Evolutionary conservation across 2,888 invertebrate species (phyloP), one percentile per base, ranked within the genome.

Genomic region (Cheilosia variabilis): DNA sequence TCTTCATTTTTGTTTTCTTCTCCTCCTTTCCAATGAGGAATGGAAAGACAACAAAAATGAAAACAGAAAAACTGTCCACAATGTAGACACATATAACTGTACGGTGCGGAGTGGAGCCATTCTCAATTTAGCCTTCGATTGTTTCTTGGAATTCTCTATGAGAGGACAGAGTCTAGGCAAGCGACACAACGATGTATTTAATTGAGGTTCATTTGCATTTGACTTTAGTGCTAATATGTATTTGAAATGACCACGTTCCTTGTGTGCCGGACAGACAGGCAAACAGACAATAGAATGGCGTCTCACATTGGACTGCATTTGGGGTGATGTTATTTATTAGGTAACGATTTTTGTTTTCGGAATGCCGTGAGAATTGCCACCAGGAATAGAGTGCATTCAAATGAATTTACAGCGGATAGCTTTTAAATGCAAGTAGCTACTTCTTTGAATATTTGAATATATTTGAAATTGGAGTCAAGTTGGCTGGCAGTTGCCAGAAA

Each of bases 61-160:
- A 41, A 9, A 19, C 22, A 41, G n/a, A 19, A n/a, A 62, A 45
- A 27, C 4, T 27, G 45, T 62, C 15, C 17, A 63, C 57, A 73
- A 27, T 27, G 6, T 6, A 27, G 6, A 6, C 7, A 57, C 63
- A 10, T 24, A 34, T 2, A 34, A 34, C 34, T 27, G 27, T 31
- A 31, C 3, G 41, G 63, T 63, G 34, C 34, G 41, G 69, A 66
- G 73, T 66, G 60, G 60, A 78, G 83, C 47, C 73, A 73, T 79
- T 73, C 83, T 63, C 73, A 83, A 78, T 83, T 84, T 84, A 84
- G 73, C 65, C 83, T 79, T 79, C 79, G 83, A 84, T 79, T 79
- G 73, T 75, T 83, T 84, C 83, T 75, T 69, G 58, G 83, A 84
- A 84, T 62, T 84, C 55, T 66, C 84, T 84, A 84, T 79, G 79